Evolutionary conservation across 2,113 vertebrate species (phyloP).

Genomic region (Chrysochloris asiatica): DNA sequence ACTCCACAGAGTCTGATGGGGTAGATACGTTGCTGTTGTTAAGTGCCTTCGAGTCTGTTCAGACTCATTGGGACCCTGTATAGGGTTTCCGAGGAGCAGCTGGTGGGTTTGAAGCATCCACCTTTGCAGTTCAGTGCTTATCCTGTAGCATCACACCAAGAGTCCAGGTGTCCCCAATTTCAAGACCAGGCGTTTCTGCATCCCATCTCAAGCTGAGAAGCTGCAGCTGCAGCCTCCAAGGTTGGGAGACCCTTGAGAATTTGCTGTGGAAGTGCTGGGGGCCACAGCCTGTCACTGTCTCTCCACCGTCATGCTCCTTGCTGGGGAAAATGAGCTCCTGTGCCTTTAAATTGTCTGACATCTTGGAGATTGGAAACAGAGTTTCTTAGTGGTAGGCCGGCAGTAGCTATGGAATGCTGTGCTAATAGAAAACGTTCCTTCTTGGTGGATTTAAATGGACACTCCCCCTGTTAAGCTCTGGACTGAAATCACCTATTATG

Average conservation of each 20-base stretch:
- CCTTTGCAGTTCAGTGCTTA: too few relatives aligned
- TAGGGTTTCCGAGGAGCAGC: too few relatives aligned
- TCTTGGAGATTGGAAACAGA: conserved; percentile 75
- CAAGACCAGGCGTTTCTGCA: neutral
- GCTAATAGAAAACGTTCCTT: conserved; percentile 61
- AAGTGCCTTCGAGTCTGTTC: too few relatives aligned
- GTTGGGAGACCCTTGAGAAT: neutral
- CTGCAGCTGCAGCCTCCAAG: neutral
- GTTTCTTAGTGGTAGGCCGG: conserved; percentile 30
- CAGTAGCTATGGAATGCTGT: conserved; percentile 68
- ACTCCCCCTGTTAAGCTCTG: conserved; percentile 52
- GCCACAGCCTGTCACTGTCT: neutral
- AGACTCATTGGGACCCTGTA: too few relatives aligned
- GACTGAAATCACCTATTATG: conserved; percentile 83
- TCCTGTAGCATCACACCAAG: too few relatives aligned
- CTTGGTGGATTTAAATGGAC: conserved; percentile 44
- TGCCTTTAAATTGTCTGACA: conserved; percentile 73
- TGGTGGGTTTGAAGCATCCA: too few relatives aligned
- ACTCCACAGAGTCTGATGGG: neutral
- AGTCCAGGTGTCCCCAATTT: neutral
- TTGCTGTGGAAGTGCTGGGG: neutral
- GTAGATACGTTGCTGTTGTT: too few relatives aligned
- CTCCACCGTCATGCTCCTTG: too few relatives aligned
- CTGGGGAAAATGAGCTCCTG: neutral
- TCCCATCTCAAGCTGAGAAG: neutral